Base-by-base conservation (phyloP, 2,888 invertebrate genomes). In the Loripinus fragilis region DNA sequence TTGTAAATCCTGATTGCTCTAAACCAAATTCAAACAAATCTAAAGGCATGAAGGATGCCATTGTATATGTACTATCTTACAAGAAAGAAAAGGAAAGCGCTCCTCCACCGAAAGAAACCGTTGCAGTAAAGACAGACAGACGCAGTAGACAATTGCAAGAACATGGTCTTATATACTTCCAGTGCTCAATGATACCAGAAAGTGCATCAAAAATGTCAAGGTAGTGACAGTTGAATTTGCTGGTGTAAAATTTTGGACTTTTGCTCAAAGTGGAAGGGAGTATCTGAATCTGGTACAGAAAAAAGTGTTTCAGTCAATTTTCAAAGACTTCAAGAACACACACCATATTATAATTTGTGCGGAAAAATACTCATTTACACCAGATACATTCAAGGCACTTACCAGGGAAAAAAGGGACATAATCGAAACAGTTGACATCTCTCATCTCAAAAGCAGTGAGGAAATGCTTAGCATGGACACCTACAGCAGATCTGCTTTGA, bases 161-260 rank as follows among this genome's bases (percentile, higher is more conserved):
- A 38, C 48, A 69, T 10, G 30, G 28, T 2, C 60, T 60, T 5
- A 33, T 60, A 20, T 60, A 60, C 33, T 60, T 60, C 15, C 33
- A 60, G 33, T 60, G 60, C 60, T 60, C 60, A 20, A 60, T 2
- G 2, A 17, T 60, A 60, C 60, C 60, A 33, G 15, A 30, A 33
- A 23, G 33, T 8, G 60, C 60, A 60, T 52, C 25, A 52, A 33
- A 60, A 60, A 66, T 12, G 66, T 66, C 1, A 66, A 60, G 25
- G 60, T 60, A 7, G 76, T 70, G 25, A 77, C 77, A 7, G 28
- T 80, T 20, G 83, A 83, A 64, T 83, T 83, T 74, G 83, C 80
- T 41, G 80, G 78, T 12, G 78, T 80, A 8, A 80, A 80, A 41
- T 60, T 60, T 20, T 33, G 33, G 33, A 15, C 60, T 12, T 60